Base-by-base conservation (phyloP, 2,113 vertebrate species). In the Condylura cristata region DNA sequence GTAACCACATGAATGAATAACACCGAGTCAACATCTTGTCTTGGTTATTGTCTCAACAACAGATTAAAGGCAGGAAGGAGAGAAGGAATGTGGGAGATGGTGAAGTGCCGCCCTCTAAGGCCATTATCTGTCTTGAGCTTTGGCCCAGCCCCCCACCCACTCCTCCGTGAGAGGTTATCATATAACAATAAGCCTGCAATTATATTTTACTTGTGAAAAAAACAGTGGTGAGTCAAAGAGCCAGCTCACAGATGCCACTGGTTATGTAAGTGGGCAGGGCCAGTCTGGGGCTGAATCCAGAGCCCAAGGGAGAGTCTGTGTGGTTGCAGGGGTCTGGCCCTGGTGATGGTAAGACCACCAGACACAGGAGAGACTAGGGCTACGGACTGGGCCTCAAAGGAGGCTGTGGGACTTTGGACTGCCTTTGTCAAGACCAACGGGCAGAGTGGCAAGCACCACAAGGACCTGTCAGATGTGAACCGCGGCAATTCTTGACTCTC, bases 91-190 rank as follows among this genome's bases (percentile, higher is more conserved):
- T 94, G 97, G 88, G 96, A 86, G 66, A 91, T 46, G 71, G 10
- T 7, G 24, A 91, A 89, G 63, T 80, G 48, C 2, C 4, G 86
- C 79, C 86, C 70, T 94, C 41, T 24, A 34, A 58, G 26, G 71
- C 83, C 84, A 56, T 96, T 95, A 97, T 96, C 95, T 94, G 94
- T 93, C 95, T 93, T 51, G 93, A 60, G 3, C 75, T 65, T 63
- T 63, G 3, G 97, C 94, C 95, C 96, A 97, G 95, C 82, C 96
- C 90, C 48, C 95, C 96, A 75, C 97, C 97, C 92, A 97, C 97
- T 96, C 87, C 71, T 58, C 61, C 74, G 3, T 75, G 84, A 32
- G 90, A 95, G 95, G 90, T 96, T 98, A 84, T 93, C 96, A 93
- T 78, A 84, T 70, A 95, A 96, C 81, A 96, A 92, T 95, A 89